A percentile compares a stretch with the other conserved stretches of the same genome.
These are phyloP conservation scores for Selene dorsalis DNA, from an alignment of 2,797 vertebrate genomes.

Conservation along the genomic window DNA sequence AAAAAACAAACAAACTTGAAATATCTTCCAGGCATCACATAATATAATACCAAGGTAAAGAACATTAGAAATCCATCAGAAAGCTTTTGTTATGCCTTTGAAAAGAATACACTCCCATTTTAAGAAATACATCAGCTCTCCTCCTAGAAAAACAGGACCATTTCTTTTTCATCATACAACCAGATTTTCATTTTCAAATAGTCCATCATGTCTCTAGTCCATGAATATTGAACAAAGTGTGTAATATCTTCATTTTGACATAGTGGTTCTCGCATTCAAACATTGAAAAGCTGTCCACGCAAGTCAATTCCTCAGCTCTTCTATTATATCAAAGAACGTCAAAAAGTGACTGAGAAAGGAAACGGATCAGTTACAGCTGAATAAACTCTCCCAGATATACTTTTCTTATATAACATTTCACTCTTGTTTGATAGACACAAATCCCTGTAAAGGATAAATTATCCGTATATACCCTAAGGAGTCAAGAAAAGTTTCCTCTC, in stretches of 20 bases:
- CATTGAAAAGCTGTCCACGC: constrained; percentile 69
- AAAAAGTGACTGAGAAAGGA: constrained; percentile 67
- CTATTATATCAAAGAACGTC: constrained; percentile 73
- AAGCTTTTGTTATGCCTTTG: constrained; percentile 15
- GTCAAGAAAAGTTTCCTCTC: constrained; percentile 70
- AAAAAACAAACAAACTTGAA: not conserved
- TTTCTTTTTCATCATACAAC: constrained; percentile 19
- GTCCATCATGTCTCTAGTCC: constrained; percentile 56
- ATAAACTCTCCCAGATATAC: constrained; percentile 75
- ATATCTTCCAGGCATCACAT: not conserved
- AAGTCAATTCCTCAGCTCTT: constrained; percentile 71
- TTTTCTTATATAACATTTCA: constrained; percentile 82
- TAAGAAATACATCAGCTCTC: constrained; percentile 21
- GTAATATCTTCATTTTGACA: constrained; percentile 62
- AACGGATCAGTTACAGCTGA: constrained; percentile 78
- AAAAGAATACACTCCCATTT: constrained; percentile 8
- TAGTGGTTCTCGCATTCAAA: constrained; percentile 63
- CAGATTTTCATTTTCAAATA: constrained; percentile 60
- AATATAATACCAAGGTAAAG: constrained; percentile 17
- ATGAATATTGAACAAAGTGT: constrained; percentile 67
- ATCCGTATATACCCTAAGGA: constrained; percentile 68
- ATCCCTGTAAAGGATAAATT: constrained; percentile 79
- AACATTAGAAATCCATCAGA: constrained; percentile 20
- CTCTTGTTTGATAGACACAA: constrained; percentile 80
- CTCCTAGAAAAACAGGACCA: constrained; percentile 6